Percentiles rank a stretch among this genome's conserved stretches.
Evolutionary conservation across 2,113 vertebrate species (phyloP).

Genomic region (Steatornis caripensis): DNA sequence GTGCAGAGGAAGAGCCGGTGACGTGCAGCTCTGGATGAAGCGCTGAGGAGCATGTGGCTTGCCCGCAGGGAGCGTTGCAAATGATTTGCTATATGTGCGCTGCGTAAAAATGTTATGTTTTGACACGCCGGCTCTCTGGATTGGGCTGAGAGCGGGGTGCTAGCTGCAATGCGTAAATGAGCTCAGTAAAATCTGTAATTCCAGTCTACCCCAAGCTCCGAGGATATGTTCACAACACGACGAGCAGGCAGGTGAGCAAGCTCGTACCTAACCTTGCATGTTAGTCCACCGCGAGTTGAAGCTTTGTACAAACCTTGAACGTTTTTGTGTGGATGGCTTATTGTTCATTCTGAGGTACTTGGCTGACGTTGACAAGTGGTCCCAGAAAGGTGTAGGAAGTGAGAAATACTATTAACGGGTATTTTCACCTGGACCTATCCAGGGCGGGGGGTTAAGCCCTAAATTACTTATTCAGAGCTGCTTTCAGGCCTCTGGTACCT

Average conservation of each 20-base stretch:
- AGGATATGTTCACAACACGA: rapidly evolving
- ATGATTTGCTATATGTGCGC: neutral
- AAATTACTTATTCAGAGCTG: neutral
- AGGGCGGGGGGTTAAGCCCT: neutral
- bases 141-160: neutral
- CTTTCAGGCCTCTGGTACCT: neutral
- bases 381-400: rapidly evolving
- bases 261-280: too few relatives aligned
- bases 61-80: rapidly evolving
- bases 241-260: neutral
- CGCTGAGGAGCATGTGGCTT: neutral
- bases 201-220: neutral
- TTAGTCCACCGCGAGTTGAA: neutral
- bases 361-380: too few relatives aligned
- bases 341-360: neutral
- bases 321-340: too few relatives aligned
- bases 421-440: neutral
- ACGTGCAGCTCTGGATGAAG: neutral
- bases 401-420: too few relatives aligned
- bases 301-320: neutral
- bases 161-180: neutral
- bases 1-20: neutral
- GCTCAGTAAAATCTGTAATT: neutral
- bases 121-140: neutral
- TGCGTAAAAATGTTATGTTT: neutral